Evolutionary conservation across 2,888 invertebrate species (phyloP).

Genomic region (Osedax fenrisi): DNA sequence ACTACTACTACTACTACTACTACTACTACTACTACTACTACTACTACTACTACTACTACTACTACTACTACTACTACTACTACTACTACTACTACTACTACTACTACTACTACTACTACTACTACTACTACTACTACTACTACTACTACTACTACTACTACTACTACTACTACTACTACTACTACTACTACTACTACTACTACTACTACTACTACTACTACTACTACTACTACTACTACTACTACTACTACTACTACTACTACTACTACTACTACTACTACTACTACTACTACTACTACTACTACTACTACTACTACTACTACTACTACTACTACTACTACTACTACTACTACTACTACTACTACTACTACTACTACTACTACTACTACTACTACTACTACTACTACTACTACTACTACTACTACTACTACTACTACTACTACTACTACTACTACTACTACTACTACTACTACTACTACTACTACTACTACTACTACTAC

Average conservation of each 20-base stretch:
- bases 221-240: not conserved
- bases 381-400: not conserved
- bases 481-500: slow-evolving; percentile 25
- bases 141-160: not conserved
- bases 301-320: not conserved
- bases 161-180: not conserved
- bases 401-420: slow-evolving; percentile 8
- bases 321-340: not conserved
- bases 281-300: not conserved
- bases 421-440: slow-evolving; percentile 26
- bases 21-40: not conserved
- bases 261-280: not conserved
- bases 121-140: not conserved
- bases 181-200: not conserved
- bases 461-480: slow-evolving; percentile 4
- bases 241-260: not conserved
- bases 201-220: not conserved
- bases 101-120: not conserved
- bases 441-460: slow-evolving; percentile 31
- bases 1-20: not conserved
- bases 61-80: not conserved
- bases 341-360: not conserved
- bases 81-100: not conserved
- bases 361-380: not conserved
- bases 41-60: not conserved